Evolutionary conservation across 2,888 invertebrate species (phyloP).

Genomic region (Phragmatobia fuliginosa): DNA sequence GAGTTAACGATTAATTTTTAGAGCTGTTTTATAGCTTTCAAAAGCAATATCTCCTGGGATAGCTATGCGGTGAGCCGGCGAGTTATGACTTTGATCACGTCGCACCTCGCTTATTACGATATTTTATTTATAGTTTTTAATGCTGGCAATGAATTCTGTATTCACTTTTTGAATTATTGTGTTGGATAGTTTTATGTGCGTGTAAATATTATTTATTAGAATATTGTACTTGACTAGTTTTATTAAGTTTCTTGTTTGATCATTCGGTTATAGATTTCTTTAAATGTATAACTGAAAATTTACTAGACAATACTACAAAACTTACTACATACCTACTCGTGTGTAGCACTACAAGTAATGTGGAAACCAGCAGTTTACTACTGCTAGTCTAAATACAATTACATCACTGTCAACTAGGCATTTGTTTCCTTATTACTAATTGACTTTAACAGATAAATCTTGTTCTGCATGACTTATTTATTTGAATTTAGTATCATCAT

Average conservation of each 20-base stretch:
- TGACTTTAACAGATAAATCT: no score
- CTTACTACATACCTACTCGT: no score
- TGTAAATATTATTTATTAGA: conserved; percentile 20
- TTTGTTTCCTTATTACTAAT: no score
- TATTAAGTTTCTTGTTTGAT: background rate
- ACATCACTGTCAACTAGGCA: no score
- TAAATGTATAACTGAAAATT: background rate
- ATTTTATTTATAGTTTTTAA: conserved; percentile 44
- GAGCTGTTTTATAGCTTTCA: conserved; percentile 32
- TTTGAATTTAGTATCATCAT: no score
- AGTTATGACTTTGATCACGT: conserved; percentile 25
- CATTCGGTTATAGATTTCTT: background rate
- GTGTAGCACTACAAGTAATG: no score
- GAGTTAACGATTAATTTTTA: conserved; percentile 38
- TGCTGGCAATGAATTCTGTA: conserved; percentile 33
- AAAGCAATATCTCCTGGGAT: conserved; percentile 25
- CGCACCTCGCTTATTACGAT: conserved; percentile 31
- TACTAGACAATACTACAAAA: no score
- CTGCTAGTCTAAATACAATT: background rate
- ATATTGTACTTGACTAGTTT: conserved; percentile 15
- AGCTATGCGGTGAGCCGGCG: conserved; percentile 11
- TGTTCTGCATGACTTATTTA: no score
- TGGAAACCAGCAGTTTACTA: background rate
- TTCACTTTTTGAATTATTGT: conserved; percentile 29
- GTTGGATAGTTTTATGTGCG: conserved; percentile 19